Evolutionary conservation across 1,140 invertebrate species (phyloP).

Genomic region (Phymastichus coffea): DNA sequence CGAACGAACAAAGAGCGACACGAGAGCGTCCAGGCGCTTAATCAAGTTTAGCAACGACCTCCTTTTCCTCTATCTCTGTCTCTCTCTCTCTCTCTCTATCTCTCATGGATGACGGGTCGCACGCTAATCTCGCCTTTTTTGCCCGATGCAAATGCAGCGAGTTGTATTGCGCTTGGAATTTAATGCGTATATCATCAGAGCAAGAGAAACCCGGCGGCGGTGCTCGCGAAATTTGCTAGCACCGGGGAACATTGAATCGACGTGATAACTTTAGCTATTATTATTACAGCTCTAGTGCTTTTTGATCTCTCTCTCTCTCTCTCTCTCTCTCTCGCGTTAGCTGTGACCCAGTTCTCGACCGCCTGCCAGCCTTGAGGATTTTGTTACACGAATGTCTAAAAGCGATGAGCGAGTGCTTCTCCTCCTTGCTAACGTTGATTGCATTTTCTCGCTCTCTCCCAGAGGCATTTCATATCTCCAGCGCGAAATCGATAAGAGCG

Average conservation of each 20-base stretch:
- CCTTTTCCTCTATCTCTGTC: slow-evolving; percentile 1
- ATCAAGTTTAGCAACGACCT: slow-evolving; percentile 30
- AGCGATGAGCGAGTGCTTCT: too few species aligned
- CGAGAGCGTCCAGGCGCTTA: slow-evolving; percentile 22
- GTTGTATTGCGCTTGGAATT: slow-evolving; percentile 14
- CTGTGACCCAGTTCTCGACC: too few species aligned
- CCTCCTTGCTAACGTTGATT: too few species aligned
- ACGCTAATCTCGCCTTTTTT: slow-evolving; percentile 2
- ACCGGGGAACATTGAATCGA: slow-evolving; percentile 11
- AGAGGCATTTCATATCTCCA: too few species aligned
- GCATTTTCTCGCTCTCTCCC: too few species aligned
- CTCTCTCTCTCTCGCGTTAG: too few species aligned
- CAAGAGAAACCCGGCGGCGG: slow-evolving; percentile 18
- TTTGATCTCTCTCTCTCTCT: too few species aligned
- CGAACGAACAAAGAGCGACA: not conserved
- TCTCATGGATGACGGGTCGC: not conserved
- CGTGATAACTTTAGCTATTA: slow-evolving; percentile 21
- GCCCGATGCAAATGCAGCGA: slow-evolving; percentile 15
- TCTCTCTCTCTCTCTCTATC: slow-evolving; percentile 16
- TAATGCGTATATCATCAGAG: slow-evolving; percentile 28
- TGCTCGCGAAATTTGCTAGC: not conserved
- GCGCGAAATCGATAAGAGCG: too few species aligned
- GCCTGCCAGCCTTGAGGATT: too few species aligned
- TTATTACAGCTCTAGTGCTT: too few species aligned
- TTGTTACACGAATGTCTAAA: too few species aligned